Evolutionary conservation across 2,888 invertebrate genomes (phyloP).

Genomic region (Parnassius apollo): DNA sequence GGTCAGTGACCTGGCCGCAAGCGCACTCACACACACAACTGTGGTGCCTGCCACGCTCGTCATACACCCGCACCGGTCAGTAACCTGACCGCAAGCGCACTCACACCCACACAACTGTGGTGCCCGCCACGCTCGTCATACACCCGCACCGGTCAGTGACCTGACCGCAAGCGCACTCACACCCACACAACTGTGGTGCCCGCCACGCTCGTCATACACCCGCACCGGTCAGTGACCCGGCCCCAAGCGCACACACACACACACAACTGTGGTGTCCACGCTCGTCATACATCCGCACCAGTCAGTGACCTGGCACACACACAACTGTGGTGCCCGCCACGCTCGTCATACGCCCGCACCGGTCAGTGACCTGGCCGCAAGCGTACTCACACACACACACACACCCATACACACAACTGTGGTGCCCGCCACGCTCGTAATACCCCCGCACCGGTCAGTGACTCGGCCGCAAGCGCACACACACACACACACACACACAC

Average conservation of each 20-base stretch:
- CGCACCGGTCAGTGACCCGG: constrained; percentile 37
- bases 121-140: constrained; percentile 52
- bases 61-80: too few species aligned
- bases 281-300: constrained; percentile 63
- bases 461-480: too few species aligned
- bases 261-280: constrained; percentile 71
- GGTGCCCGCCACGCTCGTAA: constrained; percentile 82
- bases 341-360: constrained; percentile 60
- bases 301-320: too few species aligned
- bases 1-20: constrained; percentile 27
- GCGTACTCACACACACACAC: too few species aligned
- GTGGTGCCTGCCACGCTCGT: constrained; percentile 87
- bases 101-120: too few species aligned
- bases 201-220: constrained; percentile 60
- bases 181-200: too few species aligned
- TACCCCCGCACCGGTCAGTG: constrained; percentile 46
- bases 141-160: constrained; percentile 39
- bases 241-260: too few species aligned
- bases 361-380: constrained; percentile 27
- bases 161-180: too few species aligned
- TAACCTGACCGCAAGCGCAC: too few species aligned
- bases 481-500: too few species aligned
- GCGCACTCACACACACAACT: too few species aligned
- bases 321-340: constrained; percentile 86
- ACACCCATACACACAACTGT: too few species aligned